These are phyloP conservation scores for Phorcus lineatus DNA, from an alignment of 2,888 invertebrate species.

Conservation along the genomic window DNA sequence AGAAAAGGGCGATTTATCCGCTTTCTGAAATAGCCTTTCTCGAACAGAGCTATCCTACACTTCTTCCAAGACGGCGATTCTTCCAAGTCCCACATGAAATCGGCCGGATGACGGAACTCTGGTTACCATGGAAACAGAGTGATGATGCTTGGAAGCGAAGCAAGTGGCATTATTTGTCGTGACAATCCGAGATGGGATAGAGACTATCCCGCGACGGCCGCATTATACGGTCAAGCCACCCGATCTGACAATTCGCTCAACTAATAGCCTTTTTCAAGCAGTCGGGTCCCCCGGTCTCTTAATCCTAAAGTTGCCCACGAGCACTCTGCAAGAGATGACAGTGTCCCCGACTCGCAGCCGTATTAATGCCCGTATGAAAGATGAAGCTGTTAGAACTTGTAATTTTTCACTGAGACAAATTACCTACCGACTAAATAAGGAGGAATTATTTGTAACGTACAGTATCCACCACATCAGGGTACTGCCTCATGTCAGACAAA, in stretches of 20 bases:
- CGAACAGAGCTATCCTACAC: not conserved
- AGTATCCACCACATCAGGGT: not conserved
- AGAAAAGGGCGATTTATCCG: constrained; percentile 22
- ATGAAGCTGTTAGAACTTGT: not conserved
- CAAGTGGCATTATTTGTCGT: constrained; percentile 30
- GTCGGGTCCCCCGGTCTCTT: not conserved
- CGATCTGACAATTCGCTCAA: constrained; percentile 24
- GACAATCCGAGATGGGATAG: constrained; percentile 33
- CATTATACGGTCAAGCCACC: constrained; percentile 22
- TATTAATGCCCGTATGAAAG: constrained; percentile 9
- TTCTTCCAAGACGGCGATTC: constrained; percentile 5
- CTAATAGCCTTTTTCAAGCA: constrained; percentile 22
- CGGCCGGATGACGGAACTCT: constrained; percentile 42
- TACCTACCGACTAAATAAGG: not conserved
- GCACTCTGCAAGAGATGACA: not conserved
- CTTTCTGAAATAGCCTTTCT: not conserved
- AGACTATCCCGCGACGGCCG: constrained; percentile 8
- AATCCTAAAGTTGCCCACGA: not conserved
- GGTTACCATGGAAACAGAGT: constrained; percentile 43
- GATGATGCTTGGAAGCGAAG: constrained; percentile 28
- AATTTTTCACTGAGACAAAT: not conserved
- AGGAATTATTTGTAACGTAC: not conserved
- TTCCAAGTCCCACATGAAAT: constrained; percentile 39
- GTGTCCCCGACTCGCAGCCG: not conserved
- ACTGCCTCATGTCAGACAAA: constrained; percentile 11